Percentiles rank a stretch among this genome's conserved stretches.
These are phyloP conservation scores for Nanger granti DNA, from an alignment of 2,113 vertebrate species.

Conservation along the genomic window DNA sequence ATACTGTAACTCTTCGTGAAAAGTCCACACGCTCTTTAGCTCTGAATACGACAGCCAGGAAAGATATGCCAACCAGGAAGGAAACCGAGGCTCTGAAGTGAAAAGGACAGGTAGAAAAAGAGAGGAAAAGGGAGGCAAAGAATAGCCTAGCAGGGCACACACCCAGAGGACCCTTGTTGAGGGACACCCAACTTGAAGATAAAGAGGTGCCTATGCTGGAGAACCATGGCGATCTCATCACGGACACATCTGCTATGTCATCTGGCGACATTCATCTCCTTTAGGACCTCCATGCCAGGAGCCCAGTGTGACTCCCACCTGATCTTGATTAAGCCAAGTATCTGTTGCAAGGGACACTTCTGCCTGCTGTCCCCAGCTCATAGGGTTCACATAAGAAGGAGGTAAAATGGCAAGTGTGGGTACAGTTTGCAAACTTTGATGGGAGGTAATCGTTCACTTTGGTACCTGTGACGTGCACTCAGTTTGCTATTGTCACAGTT, in stretches of 20 bases:
- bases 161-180: not conserved
- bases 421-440: not conserved
- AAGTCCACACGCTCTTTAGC: not conserved
- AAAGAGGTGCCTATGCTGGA: not conserved
- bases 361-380: not conserved
- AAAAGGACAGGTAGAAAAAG: not conserved
- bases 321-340: not conserved
- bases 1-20: not conserved
- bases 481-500: not conserved
- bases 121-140: not conserved
- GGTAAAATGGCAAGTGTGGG: not conserved
- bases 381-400: not conserved
- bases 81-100: not conserved
- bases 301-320: not conserved
- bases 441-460: not conserved
- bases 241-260: not conserved
- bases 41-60: not conserved
- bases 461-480: not conserved
- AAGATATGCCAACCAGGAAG: not conserved
- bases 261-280: rapidly evolving
- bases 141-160: not conserved
- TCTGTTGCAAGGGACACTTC: not conserved
- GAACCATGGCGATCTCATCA: not conserved
- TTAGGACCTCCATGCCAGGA: not conserved
- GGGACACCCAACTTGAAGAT: not conserved